phyloP scores from a whole-genome alignment of 2,113 vertebrate species.

The Sus scrofa region DNA sequence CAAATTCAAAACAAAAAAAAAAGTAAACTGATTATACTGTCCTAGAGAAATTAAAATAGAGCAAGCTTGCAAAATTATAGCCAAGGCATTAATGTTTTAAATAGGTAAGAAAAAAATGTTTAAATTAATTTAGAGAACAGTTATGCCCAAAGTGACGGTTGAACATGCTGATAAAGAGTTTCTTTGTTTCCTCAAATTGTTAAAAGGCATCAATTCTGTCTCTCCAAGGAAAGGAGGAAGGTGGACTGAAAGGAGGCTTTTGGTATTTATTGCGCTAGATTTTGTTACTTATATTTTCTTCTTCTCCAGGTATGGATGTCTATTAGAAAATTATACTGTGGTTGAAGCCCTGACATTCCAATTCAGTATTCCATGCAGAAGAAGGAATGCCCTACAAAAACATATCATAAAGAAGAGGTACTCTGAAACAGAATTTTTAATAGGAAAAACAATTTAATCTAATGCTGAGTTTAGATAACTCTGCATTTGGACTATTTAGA shows the following conservation, averaged over 20 bases:
- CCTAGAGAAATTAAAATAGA: slow-evolving; percentile 87
- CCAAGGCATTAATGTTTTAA: slow-evolving; percentile 87
- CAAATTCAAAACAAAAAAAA: slow-evolving; percentile 87
- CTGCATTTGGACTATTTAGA: not conserved
- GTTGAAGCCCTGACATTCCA: not conserved
- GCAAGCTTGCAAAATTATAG: slow-evolving; percentile 88
- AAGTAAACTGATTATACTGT: slow-evolving; percentile 87
- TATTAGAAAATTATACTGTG: slow-evolving; percentile 3
- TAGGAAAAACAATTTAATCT: not conserved
- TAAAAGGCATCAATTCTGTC: slow-evolving; percentile 64
- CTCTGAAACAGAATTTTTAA: not conserved
- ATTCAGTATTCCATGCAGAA: not conserved
- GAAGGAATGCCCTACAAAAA: not conserved
- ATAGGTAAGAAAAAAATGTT: slow-evolving; percentile 84
- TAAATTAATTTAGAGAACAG: slow-evolving; percentile 80
- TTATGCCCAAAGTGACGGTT: slow-evolving; percentile 73
- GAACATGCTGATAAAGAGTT: slow-evolving; percentile 76
- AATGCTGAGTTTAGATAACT: not conserved
- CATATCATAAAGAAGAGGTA: not conserved
- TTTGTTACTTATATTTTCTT: not conserved
- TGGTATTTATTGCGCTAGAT: not conserved
- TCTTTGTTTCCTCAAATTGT: slow-evolving; percentile 79
- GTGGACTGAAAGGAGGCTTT: slow-evolving; percentile 40
- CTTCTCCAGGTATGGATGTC: not conserved
- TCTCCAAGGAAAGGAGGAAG: not conserved